Base-by-base conservation (phyloP, 2,113 vertebrate species). In the Climacteris rufus region DNA sequence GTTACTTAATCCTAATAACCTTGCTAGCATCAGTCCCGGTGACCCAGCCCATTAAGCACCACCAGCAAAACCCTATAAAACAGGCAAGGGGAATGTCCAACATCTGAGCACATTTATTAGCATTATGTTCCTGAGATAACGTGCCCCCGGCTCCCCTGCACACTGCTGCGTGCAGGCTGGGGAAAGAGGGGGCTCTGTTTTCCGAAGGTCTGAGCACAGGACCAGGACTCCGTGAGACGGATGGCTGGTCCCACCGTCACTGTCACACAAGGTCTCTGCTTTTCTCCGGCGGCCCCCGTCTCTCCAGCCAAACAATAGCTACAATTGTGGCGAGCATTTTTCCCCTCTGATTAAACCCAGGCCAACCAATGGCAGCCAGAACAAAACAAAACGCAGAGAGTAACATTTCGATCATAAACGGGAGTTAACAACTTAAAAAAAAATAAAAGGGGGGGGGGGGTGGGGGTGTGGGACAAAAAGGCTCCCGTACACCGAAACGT, bases 1-100 rank as follows among this genome's bases (percentile, higher is more conserved):
- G 94, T 92, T 72, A 91, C 92, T 97, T 97, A 96, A 97, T 96
- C 95, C 96, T 97, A 96, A 97, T 90, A 94, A 95, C 91, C 97
- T 85, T 39, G 19, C 95, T 63, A 89, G 95, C 95, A 91, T 97
- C 96, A 93, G 95, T 83, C 78, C 87, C 59, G 33, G 83, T 96
- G 96, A 97, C 95, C 97, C 92, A 82, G 90, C 69, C 71, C 76
- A 91, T 93, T 96, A 95, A 93, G 75, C 87, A 77, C 84, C 61
- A 23, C 92, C 68, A 87, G 92, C 39, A 78, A 97, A 96, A 91
- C 83, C 94, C 94, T 75, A 84, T 97, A 98, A 98, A 98, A 96
- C 56, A 35, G 35, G 93, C 72, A 35, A 93, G 91, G 82, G 94
- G 90, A 83, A 96, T 96, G 97, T 88, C 90, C 96, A 95, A 94